Evolutionary conservation across 2,113 vertebrate species (phyloP), one percentile per base, ranked within the genome.

Genomic region (Glareola pratincola): DNA sequence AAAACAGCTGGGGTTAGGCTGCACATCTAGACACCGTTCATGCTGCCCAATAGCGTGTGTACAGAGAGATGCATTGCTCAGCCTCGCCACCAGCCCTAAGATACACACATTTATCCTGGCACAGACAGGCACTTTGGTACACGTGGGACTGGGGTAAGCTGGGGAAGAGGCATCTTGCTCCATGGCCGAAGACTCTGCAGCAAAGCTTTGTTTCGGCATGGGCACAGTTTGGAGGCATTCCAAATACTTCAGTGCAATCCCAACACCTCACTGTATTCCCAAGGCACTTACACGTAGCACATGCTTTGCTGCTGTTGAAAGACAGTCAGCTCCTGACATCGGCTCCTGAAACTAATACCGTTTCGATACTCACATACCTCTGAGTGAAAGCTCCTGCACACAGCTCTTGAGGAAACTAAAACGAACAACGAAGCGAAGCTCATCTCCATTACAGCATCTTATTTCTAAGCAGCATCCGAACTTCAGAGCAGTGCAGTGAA

Each of bases 231-330:
- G 95, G 96, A 96, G 80, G 27, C 66, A 30, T 56, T 92, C 90
- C 92, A 90, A 73, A 64, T 37, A 53, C 54, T 63, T 89, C 62
- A 45, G 81, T 29, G 34, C 72, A 90, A 92, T 60, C 83, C 91
- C 86, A 92, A 56, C 69, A 71, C 91, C 92, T 95, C 80, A 51
- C n/a, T 75, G 39, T 78, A 78, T 63, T 95, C 91, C 91, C 79
- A 75, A 91, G 79, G 94, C 92, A 94, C 88, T 95, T 53, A 92
- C 23, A 64, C 11, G 1, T 6, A 84, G 81, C 79, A 68, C 14
- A 8, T 89, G 94, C 85, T 94, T 82, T 64, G 45, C 73, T 89
- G 83, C 43, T 82, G 89, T 30, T 89, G 86, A 86, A 92, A 94
- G 95, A 86, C 45, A 48, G 87, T 36, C 83, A 54, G 54, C 68